These are phyloP conservation scores for Acholoe squamosa DNA, from an alignment of 2,888 invertebrate species.

Conservation along the genomic window DNA sequence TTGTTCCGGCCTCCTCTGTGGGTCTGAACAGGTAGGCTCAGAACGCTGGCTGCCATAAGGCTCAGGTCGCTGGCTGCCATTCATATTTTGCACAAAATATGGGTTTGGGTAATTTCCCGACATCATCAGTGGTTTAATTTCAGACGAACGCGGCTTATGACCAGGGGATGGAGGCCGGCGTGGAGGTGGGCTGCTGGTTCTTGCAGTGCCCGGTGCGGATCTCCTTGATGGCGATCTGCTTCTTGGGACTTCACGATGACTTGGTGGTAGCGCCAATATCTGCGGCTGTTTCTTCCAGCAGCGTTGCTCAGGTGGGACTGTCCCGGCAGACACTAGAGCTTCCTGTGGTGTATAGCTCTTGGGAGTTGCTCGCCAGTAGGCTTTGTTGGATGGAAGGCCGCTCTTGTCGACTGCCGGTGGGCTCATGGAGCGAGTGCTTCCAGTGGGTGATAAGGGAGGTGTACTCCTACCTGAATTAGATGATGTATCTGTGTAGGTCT, in stretches of 20 bases:
- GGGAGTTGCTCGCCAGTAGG: slow-evolving; percentile 40
- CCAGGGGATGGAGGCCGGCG: background rate
- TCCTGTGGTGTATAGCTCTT: slow-evolving; percentile 14
- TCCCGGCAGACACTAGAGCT: background rate
- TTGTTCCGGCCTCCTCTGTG: no score
- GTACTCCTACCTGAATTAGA: no score
- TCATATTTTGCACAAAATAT: background rate
- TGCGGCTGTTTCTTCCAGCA: slow-evolving; percentile 24
- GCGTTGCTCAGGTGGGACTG: slow-evolving; percentile 32
- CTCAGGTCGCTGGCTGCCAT: background rate
- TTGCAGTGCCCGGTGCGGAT: background rate
- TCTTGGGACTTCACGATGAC: background rate
- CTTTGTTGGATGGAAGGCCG: background rate
- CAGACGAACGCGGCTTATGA: no score
- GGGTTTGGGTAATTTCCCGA: slow-evolving; percentile 3
- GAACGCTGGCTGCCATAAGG: background rate
- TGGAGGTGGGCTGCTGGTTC: background rate
- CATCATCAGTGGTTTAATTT: background rate
- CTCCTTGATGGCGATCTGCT: background rate
- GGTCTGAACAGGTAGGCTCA: background rate
- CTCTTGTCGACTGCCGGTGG: background rate
- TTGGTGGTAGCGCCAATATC: background rate
- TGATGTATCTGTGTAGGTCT: background rate
- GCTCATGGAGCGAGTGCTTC: background rate
- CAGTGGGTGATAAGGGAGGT: no score